Percentiles rank a stretch among this genome's conserved stretches.
Conservation (phyloP, 2,113 vertebrate species). For the Odocoileus virginianus region DNA sequence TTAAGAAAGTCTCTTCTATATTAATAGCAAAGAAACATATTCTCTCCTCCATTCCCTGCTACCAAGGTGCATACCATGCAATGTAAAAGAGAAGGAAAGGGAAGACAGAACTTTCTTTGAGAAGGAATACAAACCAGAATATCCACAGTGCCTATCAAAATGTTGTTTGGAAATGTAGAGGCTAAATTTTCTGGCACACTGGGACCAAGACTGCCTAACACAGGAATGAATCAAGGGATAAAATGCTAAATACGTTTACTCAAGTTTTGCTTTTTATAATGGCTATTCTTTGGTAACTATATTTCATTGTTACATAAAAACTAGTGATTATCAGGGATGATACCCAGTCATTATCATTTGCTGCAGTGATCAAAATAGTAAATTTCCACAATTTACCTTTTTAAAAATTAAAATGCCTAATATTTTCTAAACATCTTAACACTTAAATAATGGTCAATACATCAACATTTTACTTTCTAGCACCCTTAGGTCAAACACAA, state of each 20-base stretch:
- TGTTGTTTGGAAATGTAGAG: not conserved
- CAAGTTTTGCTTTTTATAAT: not conserved
- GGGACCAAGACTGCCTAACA: not conserved
- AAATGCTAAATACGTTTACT: not conserved
- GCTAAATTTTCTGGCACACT: not conserved
- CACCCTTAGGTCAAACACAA: not conserved
- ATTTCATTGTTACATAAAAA: not conserved
- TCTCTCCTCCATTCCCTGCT: not conserved
- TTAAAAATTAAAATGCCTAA: not conserved
- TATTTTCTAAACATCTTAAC: not conserved
- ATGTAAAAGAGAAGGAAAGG: not conserved
- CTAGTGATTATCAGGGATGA: not conserved
- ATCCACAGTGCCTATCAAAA: not conserved
- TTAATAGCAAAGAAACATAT: not conserved
- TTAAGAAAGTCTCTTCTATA: not conserved
- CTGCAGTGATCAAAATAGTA: not conserved
- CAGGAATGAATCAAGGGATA: not conserved
- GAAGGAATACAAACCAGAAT: not conserved
- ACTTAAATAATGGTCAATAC: not conserved
- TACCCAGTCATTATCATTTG: not conserved
- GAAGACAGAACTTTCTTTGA: not conserved
- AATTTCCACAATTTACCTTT: not conserved
- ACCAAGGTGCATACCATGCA: not conserved
- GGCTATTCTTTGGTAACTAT: not conserved
- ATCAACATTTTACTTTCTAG: not conserved